A percentile compares a stretch with the other conserved stretches of the same genome.
Conservation (phyloP, 2,113 vertebrate genomes). For the Sinocyclocheilus anophthalmus region DNA sequence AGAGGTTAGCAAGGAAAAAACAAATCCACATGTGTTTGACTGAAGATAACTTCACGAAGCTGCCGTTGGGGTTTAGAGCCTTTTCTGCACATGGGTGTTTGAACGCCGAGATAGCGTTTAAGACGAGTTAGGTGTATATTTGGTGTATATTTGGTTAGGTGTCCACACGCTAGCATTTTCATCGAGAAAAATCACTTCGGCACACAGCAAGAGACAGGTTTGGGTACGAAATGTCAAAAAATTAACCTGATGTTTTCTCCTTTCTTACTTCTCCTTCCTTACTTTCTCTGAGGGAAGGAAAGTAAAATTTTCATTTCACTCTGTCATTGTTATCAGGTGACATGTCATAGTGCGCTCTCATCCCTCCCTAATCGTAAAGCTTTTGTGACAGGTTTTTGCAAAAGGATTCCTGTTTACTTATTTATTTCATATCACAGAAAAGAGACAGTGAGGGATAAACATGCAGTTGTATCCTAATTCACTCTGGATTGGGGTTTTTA, state of each 20-base stretch:
- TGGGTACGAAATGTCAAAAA: conserved; percentile 5
- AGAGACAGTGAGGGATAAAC: conserved; percentile 39
- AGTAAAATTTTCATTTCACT: conserved; percentile 41
- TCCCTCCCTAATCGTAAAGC: conserved; percentile 48
- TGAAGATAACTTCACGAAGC: conserved; percentile 30
- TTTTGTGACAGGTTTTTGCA: conserved; percentile 44
- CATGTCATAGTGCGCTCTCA: conserved; percentile 39
- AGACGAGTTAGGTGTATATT: conserved; percentile 27
- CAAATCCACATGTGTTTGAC: conserved; percentile 28
- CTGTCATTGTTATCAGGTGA: conserved; percentile 45
- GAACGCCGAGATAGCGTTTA: conserved; percentile 7
- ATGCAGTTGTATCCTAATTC: conserved; percentile 34
- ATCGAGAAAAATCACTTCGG: not conserved
- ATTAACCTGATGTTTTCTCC: conserved; percentile 16
- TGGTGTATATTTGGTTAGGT: not conserved
- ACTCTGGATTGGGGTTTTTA: conserved; percentile 21
- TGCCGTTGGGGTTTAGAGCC: not conserved
- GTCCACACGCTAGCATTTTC: conserved; percentile 2
- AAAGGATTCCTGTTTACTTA: conserved; percentile 49
- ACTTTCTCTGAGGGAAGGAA: conserved; percentile 15
- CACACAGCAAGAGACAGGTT: not conserved
- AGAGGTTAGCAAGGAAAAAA: not conserved
- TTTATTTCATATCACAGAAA: conserved; percentile 47
- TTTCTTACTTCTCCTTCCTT: not conserved
- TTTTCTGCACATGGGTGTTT: not conserved